A percentile compares a stretch with the other conserved stretches of the same genome.
These are phyloP conservation scores for Calonectris borealis DNA, from an alignment of 2,113 vertebrate species.

Conservation along the genomic window DNA sequence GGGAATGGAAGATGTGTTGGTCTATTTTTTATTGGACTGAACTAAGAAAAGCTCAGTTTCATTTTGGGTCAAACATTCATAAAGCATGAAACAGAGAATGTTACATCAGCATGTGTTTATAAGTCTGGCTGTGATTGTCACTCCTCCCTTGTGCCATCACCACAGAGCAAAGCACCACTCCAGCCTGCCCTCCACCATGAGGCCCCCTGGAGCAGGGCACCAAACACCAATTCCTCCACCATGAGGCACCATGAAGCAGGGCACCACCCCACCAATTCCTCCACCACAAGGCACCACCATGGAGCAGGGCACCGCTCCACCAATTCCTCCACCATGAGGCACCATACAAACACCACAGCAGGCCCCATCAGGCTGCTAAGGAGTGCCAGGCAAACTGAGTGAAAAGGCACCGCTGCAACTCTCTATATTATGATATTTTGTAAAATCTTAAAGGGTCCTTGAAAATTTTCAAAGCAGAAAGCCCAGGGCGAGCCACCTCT, in stretches of 20 bases:
- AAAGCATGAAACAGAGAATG: neutral
- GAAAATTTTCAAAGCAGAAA: neutral
- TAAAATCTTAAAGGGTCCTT: neutral
- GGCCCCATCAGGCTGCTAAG: neutral
- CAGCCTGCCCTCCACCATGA: neutral
- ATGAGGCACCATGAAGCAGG: too few relatives aligned
- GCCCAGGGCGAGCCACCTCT: neutral
- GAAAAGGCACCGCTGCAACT: rapidly evolving
- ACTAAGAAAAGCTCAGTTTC: neutral
- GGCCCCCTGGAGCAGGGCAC: neutral
- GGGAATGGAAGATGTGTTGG: neutral
- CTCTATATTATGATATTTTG: neutral
- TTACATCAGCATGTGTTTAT: neutral
- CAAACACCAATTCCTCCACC: neutral
- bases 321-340: neutral
- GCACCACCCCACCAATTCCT: neutral
- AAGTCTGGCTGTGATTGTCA: neutral
- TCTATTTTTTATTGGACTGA: neutral
- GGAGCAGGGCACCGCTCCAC: neutral
- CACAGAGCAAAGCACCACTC: neutral
- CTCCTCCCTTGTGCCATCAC: neutral
- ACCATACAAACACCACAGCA: neutral
- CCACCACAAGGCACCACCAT: neutral
- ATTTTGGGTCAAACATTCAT: neutral
- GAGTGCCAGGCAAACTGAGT: neutral